Percentiles rank a stretch among this genome's conserved stretches.
Conservation (phyloP, 2,113 vertebrate genomes). For the Thymallus thymallus region DNA sequence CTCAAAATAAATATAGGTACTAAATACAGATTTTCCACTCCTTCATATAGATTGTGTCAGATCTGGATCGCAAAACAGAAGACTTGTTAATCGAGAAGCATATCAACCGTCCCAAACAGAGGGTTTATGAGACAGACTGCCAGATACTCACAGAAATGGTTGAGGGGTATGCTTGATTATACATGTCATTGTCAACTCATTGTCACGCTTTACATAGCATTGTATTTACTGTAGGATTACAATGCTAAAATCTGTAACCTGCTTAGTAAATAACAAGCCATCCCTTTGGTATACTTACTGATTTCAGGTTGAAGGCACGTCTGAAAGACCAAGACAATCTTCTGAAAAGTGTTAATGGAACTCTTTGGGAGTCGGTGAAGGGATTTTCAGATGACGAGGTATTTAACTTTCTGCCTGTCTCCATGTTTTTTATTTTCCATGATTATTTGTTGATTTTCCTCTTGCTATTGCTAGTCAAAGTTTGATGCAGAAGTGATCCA, state of each 20-base stretch:
- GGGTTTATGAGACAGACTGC: slow-evolving; percentile 83
- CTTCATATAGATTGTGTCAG: slow-evolving; percentile 70
- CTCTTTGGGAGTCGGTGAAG: slow-evolving; percentile 63
- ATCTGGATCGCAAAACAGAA: slow-evolving; percentile 60
- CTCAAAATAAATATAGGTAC: slow-evolving; percentile 10
- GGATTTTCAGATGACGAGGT: slow-evolving; percentile 67
- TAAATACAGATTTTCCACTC: slow-evolving; percentile 11
- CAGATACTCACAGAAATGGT: slow-evolving; percentile 73
- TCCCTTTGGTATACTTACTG: not conserved
- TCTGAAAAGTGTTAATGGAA: slow-evolving; percentile 59
- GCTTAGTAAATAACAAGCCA: not conserved
- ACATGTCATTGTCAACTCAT: not conserved
- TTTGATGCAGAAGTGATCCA: not conserved
- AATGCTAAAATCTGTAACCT: not conserved
- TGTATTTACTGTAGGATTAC: not conserved
- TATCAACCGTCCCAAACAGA: slow-evolving; percentile 79
- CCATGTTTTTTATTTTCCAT: not conserved
- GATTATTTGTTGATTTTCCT: not conserved
- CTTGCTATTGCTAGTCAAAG: not conserved
- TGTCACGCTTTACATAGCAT: not conserved
- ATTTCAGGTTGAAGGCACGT: slow-evolving; percentile 62
- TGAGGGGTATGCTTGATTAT: slow-evolving; percentile 73
- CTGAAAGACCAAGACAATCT: slow-evolving; percentile 63
- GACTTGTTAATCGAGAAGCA: slow-evolving; percentile 79
- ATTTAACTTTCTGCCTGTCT: slow-evolving; percentile 8